Conservation (phyloP, 2,888 invertebrate species). For the Rhorus exstirpatorius region DNA sequence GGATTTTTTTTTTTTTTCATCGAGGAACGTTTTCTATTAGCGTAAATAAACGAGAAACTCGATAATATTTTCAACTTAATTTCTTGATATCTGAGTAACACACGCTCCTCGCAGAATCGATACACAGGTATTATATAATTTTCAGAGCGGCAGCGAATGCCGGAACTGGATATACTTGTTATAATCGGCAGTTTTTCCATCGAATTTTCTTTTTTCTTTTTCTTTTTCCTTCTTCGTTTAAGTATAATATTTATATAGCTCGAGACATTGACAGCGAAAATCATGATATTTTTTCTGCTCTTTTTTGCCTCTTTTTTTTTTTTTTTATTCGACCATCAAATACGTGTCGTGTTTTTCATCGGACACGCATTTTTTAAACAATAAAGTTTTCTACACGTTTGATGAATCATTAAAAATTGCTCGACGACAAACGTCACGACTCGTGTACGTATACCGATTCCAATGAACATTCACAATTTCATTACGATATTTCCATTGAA, state of each 20-base stretch:
- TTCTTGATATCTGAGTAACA: conserved; percentile 67
- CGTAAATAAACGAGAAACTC: conserved; percentile 26
- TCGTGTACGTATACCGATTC: not conserved
- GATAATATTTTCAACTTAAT: conserved; percentile 64
- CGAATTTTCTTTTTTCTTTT: conserved; percentile 26
- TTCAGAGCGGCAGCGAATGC: conserved; percentile 61
- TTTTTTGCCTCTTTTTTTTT: not conserved
- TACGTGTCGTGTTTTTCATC: conserved; percentile 30
- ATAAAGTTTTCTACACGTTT: conserved; percentile 26
- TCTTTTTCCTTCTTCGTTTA: conserved; percentile 41
- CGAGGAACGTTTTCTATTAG: too few species aligned
- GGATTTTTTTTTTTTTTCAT: not conserved
- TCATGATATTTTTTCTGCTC: too few species aligned
- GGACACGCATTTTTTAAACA: conserved; percentile 15
- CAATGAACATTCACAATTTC: conserved; percentile 29
- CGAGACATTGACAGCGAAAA: conserved; percentile 57
- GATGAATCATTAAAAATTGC: not conserved
- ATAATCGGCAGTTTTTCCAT: conserved; percentile 68
- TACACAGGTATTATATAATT: conserved; percentile 62
- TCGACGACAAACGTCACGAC: too few species aligned
- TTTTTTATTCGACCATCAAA: conserved; percentile 8
- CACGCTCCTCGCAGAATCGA: conserved; percentile 58
- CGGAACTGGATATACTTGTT: conserved; percentile 66
- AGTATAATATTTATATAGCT: conserved; percentile 51
- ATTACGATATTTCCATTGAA: conserved; percentile 21